phyloP scores from a whole-genome alignment of 2,797 vertebrate species.

The Liparis tanakae region DNA sequence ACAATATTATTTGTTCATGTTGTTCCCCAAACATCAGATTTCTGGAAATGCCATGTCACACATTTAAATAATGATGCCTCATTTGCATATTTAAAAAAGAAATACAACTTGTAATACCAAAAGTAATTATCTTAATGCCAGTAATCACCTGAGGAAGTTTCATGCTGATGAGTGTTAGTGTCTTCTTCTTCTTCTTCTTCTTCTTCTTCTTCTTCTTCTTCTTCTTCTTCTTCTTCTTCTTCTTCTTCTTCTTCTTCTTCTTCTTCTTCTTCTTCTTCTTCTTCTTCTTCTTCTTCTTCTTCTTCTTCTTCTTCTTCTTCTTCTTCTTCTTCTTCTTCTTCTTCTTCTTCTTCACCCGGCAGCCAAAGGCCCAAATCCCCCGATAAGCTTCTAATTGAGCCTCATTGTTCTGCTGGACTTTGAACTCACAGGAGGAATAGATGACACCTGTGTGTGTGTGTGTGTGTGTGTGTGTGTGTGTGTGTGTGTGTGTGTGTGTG shows the following conservation, averaged over 20 bases:
- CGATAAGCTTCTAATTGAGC: slow-evolving; percentile 82
- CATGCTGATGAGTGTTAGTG: background rate
- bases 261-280: background rate
- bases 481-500: slow-evolving; percentile 43
- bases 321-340: background rate
- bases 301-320: background rate
- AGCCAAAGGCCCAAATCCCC: slow-evolving; percentile 70
- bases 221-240: background rate
- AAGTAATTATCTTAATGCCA: background rate
- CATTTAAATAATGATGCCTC: background rate
- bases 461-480: slow-evolving; percentile 51
- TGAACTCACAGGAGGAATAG: slow-evolving; percentile 74
- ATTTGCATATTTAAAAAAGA: background rate
- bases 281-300: background rate
- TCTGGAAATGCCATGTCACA: too few relatives aligned
- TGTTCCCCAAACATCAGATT: too few relatives aligned
- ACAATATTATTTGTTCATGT: slow-evolving; percentile 3
- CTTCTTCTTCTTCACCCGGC: slow-evolving; percentile 13
- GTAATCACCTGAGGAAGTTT: background rate
- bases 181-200: background rate
- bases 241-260: background rate
- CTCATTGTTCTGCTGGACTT: slow-evolving; percentile 81
- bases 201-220: background rate
- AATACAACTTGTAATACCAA: background rate
- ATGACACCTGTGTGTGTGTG: slow-evolving; percentile 65